Evolutionary conservation across 1,140 invertebrate species (phyloP), one percentile per base, ranked within the genome.

Genomic region (Drosophila subpulchrella): DNA sequence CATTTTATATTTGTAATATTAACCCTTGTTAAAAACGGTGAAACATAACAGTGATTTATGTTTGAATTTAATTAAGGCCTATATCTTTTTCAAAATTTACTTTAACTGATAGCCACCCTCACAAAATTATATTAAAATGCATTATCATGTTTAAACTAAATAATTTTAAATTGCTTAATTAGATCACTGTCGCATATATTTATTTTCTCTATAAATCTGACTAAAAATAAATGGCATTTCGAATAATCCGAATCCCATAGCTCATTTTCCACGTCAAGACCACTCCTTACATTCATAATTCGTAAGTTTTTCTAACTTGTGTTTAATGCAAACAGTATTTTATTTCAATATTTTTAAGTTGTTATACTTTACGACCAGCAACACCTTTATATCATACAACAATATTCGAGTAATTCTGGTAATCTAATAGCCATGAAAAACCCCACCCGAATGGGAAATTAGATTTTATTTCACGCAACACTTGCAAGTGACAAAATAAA

Each of bases 401-500:
- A 38, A 68, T 10, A 34, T 15, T 57, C 39, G 54, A 39, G 65
- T 75, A 51, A 59, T 56, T 67, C 59, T 68, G 34, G 66, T 81
- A 71, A 72, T 54, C 78, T 42, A 71, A 80, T 82, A 82, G 60
- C 42, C 39, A 39, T 44, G 27, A 36, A 41, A 34, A 30, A 41
- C 53, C 42, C 65, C 36, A 39, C 54, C 74, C 42, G 17, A 62
- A 60, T 34, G 51, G 20, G 30, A 70, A 80, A 70, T 81, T 60
- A 63, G 51, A 60, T 59, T 68, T 67, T 50, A 48, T 56, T 75
- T 63, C 62, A 74, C 65, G 78, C 78, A 81, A 73, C 78, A 81
- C 74, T 81, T 67, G 75, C 78, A 62, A 68, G 79, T 82, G 79
- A 81, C 79, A 78, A 81, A 76, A 53, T 24, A 61, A 27, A 78